Evolutionary conservation across 2,888 invertebrate species (phyloP).

Genomic region (Drosophila seclusa): DNA sequence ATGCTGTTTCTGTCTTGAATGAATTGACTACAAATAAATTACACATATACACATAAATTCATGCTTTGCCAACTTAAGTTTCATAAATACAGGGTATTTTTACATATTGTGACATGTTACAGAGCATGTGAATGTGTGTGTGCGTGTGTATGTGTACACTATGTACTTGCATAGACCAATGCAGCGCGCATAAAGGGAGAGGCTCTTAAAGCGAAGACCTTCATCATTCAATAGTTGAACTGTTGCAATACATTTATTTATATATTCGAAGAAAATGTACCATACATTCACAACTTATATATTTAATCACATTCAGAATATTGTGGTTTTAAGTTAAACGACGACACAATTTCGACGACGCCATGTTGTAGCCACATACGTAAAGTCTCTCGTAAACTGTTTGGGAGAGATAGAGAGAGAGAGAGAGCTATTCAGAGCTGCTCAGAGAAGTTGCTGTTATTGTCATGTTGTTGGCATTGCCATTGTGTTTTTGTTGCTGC

Average conservation of each 20-base stretch:
- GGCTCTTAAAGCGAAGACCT: constrained; percentile 14
- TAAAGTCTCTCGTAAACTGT: constrained; percentile 46
- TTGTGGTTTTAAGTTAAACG: constrained; percentile 59
- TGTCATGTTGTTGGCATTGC: constrained; percentile 58
- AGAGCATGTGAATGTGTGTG: not conserved
- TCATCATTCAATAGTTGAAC: constrained; percentile 5
- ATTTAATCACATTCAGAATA: constrained; percentile 44
- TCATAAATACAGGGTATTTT: not conserved
- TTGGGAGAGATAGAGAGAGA: constrained; percentile 50
- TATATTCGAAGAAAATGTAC: constrained; percentile 11
- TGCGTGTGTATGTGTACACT: not conserved
- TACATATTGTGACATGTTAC: not conserved
- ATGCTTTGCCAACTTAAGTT: not conserved
- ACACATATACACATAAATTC: not conserved
- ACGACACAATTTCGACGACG: constrained; percentile 76
- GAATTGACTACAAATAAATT: not conserved
- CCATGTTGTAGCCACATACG: constrained; percentile 66
- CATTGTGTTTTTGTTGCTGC: constrained; percentile 76
- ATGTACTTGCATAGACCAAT: constrained; percentile 59
- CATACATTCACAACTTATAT: constrained; percentile 12
- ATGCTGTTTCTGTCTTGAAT: not conserved
- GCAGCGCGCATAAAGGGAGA: constrained; percentile 44
- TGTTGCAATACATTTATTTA: constrained; percentile 18
- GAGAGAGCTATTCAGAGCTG: constrained; percentile 38
- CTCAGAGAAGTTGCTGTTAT: constrained; percentile 53